Conservation (phyloP, 2,888 invertebrate species). For the Calameuta pallipes region DNA sequence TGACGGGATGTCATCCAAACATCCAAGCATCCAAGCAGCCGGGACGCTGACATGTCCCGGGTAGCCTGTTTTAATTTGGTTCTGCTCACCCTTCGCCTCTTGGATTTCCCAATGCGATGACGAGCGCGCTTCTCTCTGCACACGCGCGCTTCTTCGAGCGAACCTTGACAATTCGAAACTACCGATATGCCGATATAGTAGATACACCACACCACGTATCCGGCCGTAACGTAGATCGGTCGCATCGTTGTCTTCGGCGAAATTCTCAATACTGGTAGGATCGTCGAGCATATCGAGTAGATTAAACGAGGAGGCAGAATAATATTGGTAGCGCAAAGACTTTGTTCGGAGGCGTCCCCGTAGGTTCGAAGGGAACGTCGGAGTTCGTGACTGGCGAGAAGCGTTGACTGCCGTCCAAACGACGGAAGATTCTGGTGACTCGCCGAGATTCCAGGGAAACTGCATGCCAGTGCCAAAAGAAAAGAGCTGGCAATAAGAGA, state of each 20-base stretch:
- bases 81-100: conserved; percentile 23
- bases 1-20: conserved; percentile 13
- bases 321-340: no score
- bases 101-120: not conserved
- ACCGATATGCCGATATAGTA: no score
- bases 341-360: not conserved
- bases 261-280: no score
- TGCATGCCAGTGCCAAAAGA: not conserved
- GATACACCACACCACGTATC: no score
- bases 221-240: no score
- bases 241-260: no score
- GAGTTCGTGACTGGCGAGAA: no score
- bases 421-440: not conserved
- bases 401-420: not conserved
- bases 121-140: not conserved
- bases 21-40: conserved; percentile 19
- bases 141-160: no score
- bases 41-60: conserved; percentile 29
- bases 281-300: no score
- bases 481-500: conserved; percentile 3
- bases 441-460: not conserved
- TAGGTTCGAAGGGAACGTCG: not conserved
- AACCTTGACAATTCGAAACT: no score
- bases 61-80: conserved; percentile 41
- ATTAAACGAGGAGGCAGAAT: no score